These are phyloP conservation scores for Delichon dasypus DNA, from an alignment of 2,797 vertebrate genomes.

Conservation along the genomic window DNA sequence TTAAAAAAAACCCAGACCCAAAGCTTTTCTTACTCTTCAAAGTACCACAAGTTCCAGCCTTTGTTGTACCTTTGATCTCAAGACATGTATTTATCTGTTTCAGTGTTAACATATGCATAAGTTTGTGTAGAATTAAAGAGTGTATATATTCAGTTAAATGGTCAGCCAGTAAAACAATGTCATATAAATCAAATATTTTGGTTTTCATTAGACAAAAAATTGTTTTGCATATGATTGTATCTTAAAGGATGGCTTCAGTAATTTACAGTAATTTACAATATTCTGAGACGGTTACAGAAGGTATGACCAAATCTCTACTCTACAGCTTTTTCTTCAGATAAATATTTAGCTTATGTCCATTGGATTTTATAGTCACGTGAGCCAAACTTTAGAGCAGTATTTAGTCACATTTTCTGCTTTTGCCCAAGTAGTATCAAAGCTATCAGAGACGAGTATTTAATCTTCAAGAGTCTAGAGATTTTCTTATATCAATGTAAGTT, in stretches of 20 bases:
- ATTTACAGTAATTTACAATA: not conserved
- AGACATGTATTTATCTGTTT: not conserved
- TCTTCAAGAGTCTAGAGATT: not conserved
- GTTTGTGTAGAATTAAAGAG: not conserved
- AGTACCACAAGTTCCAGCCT: not conserved
- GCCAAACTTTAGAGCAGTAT: not conserved
- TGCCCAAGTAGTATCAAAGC: not conserved
- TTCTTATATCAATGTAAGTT: not conserved
- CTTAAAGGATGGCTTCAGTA: constrained; percentile 13
- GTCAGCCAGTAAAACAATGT: constrained; percentile 1
- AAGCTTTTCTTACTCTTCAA: not conserved
- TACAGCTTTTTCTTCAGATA: not conserved
- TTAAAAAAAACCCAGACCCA: not conserved
- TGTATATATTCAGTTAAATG: not conserved
- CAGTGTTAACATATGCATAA: not conserved
- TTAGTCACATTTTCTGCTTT: not conserved
- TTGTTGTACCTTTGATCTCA: not conserved
- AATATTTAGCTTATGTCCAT: not conserved
- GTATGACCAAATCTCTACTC: not conserved
- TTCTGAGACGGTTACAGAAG: not conserved
- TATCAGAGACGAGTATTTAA: not conserved
- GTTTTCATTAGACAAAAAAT: constrained; percentile 27
- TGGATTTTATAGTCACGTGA: not conserved
- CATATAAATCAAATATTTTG: not conserved
- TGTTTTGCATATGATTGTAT: constrained; percentile 39